phyloP scores from a whole-genome alignment of 2,888 invertebrate genomes.

The Pheosia tremula region DNA sequence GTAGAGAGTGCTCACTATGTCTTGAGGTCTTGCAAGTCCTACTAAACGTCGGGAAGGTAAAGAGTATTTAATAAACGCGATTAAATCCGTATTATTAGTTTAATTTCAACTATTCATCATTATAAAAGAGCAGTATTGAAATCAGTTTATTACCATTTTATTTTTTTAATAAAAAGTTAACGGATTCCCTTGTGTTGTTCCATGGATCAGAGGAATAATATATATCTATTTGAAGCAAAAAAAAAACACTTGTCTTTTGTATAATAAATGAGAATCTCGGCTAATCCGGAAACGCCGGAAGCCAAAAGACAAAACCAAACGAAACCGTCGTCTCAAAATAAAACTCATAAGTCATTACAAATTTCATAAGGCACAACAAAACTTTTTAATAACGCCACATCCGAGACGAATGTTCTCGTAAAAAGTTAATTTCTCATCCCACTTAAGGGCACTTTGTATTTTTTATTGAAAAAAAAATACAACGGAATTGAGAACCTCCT shows the following conservation, averaged over 20 bases:
- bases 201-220: not conserved
- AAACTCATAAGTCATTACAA: conserved; percentile 51
- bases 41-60: too few species aligned
- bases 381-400: conserved; percentile 54
- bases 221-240: not conserved
- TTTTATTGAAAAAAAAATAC: too few species aligned
- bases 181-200: not conserved
- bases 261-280: conserved; percentile 26
- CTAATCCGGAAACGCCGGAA: conserved; percentile 17
- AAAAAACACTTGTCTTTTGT: conserved; percentile 10
- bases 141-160: not conserved
- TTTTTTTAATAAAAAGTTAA: not conserved
- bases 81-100: too few species aligned
- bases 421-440: conserved; percentile 57
- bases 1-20: too few species aligned
- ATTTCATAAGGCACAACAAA: conserved; percentile 44
- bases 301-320: conserved; percentile 36
- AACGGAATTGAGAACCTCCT: too few species aligned
- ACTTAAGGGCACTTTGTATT: conserved; percentile 45
- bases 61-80: too few species aligned
- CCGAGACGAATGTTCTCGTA: conserved; percentile 48
- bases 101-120: too few species aligned
- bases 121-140: too few species aligned
- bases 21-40: too few species aligned
- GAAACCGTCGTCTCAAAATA: conserved; percentile 38